These are phyloP conservation scores for Acronicta leporina DNA, from an alignment of 2,888 invertebrate genomes.

Conservation along the genomic window DNA sequence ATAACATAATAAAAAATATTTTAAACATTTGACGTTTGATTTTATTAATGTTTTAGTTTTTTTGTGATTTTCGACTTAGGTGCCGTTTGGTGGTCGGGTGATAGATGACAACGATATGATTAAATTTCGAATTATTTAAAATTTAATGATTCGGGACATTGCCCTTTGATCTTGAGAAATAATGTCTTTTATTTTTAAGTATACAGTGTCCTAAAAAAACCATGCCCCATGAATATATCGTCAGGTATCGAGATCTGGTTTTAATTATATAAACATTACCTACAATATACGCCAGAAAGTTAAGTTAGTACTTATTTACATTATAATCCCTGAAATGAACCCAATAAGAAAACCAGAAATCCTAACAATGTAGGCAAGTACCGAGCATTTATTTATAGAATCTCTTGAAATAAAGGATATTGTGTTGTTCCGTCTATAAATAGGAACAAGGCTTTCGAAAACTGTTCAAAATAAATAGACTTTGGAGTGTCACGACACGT, in stretches of 20 bases:
- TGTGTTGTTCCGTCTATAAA: conserved; percentile 30
- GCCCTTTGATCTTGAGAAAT: conserved; percentile 10
- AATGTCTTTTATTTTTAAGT: neutral
- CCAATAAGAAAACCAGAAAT: neutral
- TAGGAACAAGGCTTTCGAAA: conserved; percentile 37
- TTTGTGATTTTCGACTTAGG: conserved; percentile 49
- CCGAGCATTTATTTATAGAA: conserved; percentile 35
- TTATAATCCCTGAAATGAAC: conserved; percentile 1
- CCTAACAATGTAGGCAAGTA: too few species aligned
- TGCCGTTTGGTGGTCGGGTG: conserved; percentile 34
- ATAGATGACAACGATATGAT: conserved; percentile 30
- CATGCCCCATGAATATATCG: too few species aligned
- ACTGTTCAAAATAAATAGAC: neutral
- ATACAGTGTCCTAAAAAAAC: too few species aligned
- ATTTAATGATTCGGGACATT: conserved; percentile 11
- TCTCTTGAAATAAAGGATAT: conserved; percentile 32
- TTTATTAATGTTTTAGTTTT: conserved; percentile 51
- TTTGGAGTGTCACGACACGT: too few species aligned
- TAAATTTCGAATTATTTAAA: conserved; percentile 30
- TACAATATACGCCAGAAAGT: too few species aligned
- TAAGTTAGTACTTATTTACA: too few species aligned
- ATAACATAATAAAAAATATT: conserved; percentile 80
- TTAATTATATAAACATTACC: too few species aligned
- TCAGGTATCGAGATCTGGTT: too few species aligned
- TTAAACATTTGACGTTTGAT: conserved; percentile 63